Evolutionary conservation across 1,140 invertebrate genomes (phyloP).

Genomic region (Hycleus cichorii): DNA sequence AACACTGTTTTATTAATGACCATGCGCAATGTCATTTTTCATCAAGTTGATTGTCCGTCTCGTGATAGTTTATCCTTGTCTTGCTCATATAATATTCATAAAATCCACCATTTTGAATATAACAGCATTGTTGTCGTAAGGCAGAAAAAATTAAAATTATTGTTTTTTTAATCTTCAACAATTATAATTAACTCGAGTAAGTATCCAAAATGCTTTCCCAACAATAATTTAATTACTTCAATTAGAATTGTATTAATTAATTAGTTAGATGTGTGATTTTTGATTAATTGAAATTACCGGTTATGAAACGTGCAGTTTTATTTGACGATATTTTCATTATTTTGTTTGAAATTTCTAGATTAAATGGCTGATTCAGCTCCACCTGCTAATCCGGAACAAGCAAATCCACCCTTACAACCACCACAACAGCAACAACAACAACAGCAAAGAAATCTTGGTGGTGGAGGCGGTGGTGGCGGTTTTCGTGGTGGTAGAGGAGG

Average conservation of each 20-base stretch:
- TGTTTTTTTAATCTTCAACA: not conserved
- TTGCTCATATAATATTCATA: not conserved
- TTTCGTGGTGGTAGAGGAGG: constrained; percentile 14
- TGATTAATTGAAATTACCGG: not conserved
- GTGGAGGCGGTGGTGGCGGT: constrained; percentile 5
- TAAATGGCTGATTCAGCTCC: constrained; percentile 3
- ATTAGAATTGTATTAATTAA: no score
- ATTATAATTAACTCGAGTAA: not conserved
- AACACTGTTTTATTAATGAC: not conserved
- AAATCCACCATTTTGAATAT: not conserved
- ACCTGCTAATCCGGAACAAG: not conserved
- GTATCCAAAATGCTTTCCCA: not conserved
- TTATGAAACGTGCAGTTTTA: not conserved
- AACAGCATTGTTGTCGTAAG: not conserved
- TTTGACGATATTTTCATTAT: not conserved
- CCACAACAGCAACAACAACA: constrained; percentile 7
- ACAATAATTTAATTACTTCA: not conserved
- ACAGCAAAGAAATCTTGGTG: not conserved
- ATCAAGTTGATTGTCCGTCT: not conserved
- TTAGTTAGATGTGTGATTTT: not conserved
- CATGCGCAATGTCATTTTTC: constrained; percentile 5
- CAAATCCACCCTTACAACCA: not conserved
- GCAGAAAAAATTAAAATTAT: not conserved
- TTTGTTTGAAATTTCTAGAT: not conserved
- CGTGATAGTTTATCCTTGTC: not conserved